Evolutionary conservation across 2,888 invertebrate species (phyloP), one percentile per base, ranked within the genome.

Genomic region (Venusia cambrica): DNA sequence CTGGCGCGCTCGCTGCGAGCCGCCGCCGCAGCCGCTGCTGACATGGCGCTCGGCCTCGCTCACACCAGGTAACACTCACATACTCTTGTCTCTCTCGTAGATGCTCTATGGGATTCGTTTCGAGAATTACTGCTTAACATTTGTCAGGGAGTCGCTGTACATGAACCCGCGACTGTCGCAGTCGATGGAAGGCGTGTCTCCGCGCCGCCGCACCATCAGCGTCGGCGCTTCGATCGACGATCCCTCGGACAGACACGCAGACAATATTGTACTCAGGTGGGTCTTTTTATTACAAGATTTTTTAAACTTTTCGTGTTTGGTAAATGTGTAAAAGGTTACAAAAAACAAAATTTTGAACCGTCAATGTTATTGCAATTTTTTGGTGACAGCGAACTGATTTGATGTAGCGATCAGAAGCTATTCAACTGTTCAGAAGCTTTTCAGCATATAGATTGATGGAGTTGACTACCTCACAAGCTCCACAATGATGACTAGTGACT

Each of bases 11-110:
- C 96, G 28, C 93, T 98, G 54, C 93, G 94, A 50, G 92, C 93
- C 32, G 97, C 97, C 31, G 98, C 98, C 52, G 92, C 93, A 30
- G 97, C 97, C 31, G 98, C 98, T 15, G 94, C 96, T 0, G 97
- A 97, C 78, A 95, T 98, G 92, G 98, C 98, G 10, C 91, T 95
- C 40, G 96, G 95, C 0, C 89, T 98, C 37, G 95, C 95, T 2
- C 93, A 94, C 51, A 92, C 93, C 10, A 90, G 91, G 83, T 79
- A 31, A 14, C 21, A 8, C 26, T 9, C 16, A 3, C 17, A 3
- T 6, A 3, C 4, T 5, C 9, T 0, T 16, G 2, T 4, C 2
- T 14, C 1, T 4, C 8, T 9, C 4, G n/a, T n/a, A n/a, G n/a
- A n/a, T n/a, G n/a, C n/a, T n/a, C n/a, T n/a, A n/a, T n/a, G n/a